Base-by-base conservation (phyloP, 2,888 invertebrate genomes). In the Hypomecis atomaria region DNA sequence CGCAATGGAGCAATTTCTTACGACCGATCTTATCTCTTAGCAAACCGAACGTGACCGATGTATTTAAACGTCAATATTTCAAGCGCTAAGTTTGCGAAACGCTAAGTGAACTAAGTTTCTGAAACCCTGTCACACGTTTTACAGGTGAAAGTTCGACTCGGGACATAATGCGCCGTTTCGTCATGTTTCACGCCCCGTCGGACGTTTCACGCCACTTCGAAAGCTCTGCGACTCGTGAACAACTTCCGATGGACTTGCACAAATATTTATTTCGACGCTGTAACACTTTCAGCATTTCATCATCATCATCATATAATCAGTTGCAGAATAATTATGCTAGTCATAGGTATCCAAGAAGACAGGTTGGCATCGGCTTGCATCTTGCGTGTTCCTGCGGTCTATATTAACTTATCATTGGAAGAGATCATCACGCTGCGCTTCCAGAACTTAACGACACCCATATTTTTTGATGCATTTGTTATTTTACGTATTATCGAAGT, bases 81-180 rank as follows among this genome's bases (percentile, higher is more conserved):
- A 62, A 66, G 65, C 38, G 61, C 59, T 57, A 63, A 62, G 65
- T 70, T 69, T 62, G 61, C 53, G 54, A 59, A 66, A 70, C 56
- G 56, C 67, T 62, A 59, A 71, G 70, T 67, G 63, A 67, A 65
- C 63, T 66, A 63, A 66, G 59, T 63, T 70, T 67, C 48, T 63
- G 55, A 61, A 62, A 63, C 58, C 54, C 61, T 66, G 70, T 67
- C 69, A 65, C 63, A 65, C 47, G 69, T 59, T 66, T 63, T 59
- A 65, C 60, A 56, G 63, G 67, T 67, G 72, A 72, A 70, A 67
- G 68, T 70, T 66, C 9, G 13, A 40, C 55, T 55, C 49, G 36
- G 34, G 60, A 66, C 65, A 66, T 65, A 61, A 59, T 67, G 66
- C 59, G 65, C 54, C 47, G 56, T 66, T 67, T 66, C 67, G 66